Evolutionary conservation across 2,888 invertebrate species (phyloP), one percentile per base, ranked within the genome.

Genomic region (Steinernema carpocapsae): DNA sequence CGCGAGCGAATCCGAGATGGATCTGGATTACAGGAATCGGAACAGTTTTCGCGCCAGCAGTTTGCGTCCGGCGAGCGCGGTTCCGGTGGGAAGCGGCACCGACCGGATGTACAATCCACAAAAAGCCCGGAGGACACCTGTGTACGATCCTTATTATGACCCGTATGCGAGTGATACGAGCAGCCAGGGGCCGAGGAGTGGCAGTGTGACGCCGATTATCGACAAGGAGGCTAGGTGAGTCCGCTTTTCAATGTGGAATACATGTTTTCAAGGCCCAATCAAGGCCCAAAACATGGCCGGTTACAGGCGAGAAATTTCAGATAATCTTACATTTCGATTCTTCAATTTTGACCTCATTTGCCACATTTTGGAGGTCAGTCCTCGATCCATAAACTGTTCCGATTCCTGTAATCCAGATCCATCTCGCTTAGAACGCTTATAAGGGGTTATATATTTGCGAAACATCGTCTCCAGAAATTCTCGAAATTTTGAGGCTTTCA

Each of bases 121-220:
- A 64, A 64, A 64, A 64, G 64, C 64, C 29, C 29, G 64, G 64
- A 24, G 64, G 17, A 64, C 64, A 64, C 64, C 64, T 29, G 64
- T 64, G 22, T 83, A 77, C 70, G 83, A 84, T 70, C 77, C 80
- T 14, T 84, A 84, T 72, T 78, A 79, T 24, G 85, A 85, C 64
- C 80, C 84, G n/a, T 82, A 82, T 42, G 76, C 78, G n/a, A 78
- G 77, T n/a, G 82, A 82, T 71, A 78, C 79, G 17, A 76, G 75
- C 32, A 82, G 80, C 59, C 82, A 82, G 52, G 84, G 81, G 26
- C 79, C 80, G 51, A 89, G 92, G 46, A 91, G 92, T 6, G 82
- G 81, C 12, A 83, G 84, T 22, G 94, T 94, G 77, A 93, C 94
- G 7, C 94, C 95, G 3, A 92, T 94, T 75, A 94, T 95, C 81